These are phyloP conservation scores for Phalloptychus januarius DNA, from an alignment of 2,797 vertebrate species.

Conservation along the genomic window DNA sequence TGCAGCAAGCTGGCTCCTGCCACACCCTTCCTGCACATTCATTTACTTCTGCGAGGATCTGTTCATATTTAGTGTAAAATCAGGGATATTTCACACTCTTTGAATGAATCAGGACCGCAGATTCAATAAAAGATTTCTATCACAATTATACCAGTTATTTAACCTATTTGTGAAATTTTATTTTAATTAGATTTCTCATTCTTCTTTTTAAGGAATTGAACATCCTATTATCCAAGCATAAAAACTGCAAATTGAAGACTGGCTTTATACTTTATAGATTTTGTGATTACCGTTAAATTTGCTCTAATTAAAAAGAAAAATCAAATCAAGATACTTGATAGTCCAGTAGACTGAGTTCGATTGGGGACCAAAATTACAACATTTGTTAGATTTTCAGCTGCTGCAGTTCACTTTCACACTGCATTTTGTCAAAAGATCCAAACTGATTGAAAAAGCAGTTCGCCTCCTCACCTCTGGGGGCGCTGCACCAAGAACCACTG, in stretches of 20 bases:
- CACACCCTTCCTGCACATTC: neutral
- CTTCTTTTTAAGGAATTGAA: neutral
- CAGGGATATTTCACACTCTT: neutral
- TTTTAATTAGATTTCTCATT: neutral
- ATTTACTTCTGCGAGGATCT: neutral
- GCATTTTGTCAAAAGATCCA: no score
- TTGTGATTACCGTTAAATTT: neutral
- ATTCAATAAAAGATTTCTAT: neutral
- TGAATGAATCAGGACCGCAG: neutral
- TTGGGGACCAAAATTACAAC: no score
- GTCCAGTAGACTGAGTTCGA: no score
- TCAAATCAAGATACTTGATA: neutral
- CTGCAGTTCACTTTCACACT: no score
- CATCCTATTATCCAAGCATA: neutral
- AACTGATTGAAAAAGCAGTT: no score
- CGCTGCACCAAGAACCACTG: no score
- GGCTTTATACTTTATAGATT: neutral
- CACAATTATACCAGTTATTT: neutral
- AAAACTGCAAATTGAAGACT: neutral
- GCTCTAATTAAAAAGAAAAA: neutral
- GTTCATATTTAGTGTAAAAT: neutral
- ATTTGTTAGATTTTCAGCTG: no score
- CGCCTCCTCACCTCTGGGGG: no score
- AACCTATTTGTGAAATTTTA: neutral
- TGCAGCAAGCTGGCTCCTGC: slow-evolving; percentile 1